Percentiles rank a stretch among this genome's conserved stretches.
These are phyloP conservation scores for Ancistrus triradiatus DNA, from an alignment of 2,113 vertebrate genomes.

Conservation along the genomic window DNA sequence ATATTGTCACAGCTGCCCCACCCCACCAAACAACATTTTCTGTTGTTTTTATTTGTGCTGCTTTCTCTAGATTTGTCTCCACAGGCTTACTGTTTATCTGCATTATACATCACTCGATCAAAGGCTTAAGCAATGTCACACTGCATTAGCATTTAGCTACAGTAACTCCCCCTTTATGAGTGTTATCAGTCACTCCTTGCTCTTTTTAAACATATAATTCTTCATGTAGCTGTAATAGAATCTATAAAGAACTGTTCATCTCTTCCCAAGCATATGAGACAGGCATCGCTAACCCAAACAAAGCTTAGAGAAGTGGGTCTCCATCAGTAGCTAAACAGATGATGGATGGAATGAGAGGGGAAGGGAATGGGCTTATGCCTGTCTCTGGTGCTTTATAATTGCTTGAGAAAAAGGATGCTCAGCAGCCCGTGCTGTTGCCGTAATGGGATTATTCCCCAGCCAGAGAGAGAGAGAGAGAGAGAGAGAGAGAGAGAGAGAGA, in stretches of 20 bases:
- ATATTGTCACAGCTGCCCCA: too few relatives aligned
- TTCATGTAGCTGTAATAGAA: conserved; percentile 60
- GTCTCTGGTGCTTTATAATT: conserved; percentile 89
- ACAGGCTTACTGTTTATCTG: neutral
- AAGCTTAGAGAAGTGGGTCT: conserved; percentile 46
- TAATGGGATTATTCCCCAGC: conserved; percentile 88
- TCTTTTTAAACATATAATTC: conserved; percentile 43
- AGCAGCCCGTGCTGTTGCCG: conserved; percentile 83
- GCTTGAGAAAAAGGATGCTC: conserved; percentile 88
- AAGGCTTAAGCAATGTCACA: conserved; percentile 7
- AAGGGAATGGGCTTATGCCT: conserved; percentile 82
- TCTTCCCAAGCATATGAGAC: conserved; percentile 33
- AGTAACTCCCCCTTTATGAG: neutral
- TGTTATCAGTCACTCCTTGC: neutral
- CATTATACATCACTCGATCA: conserved; percentile 1
- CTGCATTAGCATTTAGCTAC: conserved; percentile 9
- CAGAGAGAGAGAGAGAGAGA: conserved; percentile 66
- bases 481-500: conserved; percentile 67
- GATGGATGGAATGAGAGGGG: conserved; percentile 79
- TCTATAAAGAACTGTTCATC: conserved; percentile 40
- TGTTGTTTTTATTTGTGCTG: neutral
- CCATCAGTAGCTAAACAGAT: conserved; percentile 82
- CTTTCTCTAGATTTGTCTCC: neutral
- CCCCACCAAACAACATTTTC: too few relatives aligned
- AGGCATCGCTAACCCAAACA: conserved; percentile 58